phyloP scores from a whole-genome alignment of 2,888 invertebrate species.

The Melitaea athalia region DNA sequence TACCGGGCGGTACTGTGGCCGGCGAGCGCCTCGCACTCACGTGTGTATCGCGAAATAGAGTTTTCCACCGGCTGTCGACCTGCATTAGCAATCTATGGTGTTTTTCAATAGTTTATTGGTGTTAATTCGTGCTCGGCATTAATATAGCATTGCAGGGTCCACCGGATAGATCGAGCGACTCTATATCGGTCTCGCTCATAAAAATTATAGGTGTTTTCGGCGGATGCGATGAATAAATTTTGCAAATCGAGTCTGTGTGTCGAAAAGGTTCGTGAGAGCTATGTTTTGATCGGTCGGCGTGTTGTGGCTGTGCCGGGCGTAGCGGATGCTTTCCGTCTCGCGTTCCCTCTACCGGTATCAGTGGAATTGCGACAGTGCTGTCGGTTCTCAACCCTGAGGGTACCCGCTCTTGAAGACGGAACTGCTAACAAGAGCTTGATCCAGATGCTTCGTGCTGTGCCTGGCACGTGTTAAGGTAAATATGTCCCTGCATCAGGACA shows the following conservation, averaged over 20 bases:
- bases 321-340: slow-evolving; percentile 63
- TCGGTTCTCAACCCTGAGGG: slow-evolving; percentile 41
- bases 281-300: slow-evolving; percentile 77
- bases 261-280: slow-evolving; percentile 76
- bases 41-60: slow-evolving; percentile 64
- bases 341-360: slow-evolving; percentile 57
- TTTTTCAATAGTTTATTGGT: slow-evolving; percentile 70
- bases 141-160: slow-evolving; percentile 58
- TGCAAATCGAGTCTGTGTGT: slow-evolving; percentile 80
- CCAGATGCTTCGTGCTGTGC: slow-evolving; percentile 50
- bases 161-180: slow-evolving; percentile 50
- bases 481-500: slow-evolving; percentile 51
- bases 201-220: slow-evolving; percentile 75
- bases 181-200: slow-evolving; percentile 66
- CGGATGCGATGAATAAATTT: slow-evolving; percentile 83
- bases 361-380: slow-evolving; percentile 60
- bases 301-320: slow-evolving; percentile 74
- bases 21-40: slow-evolving; percentile 86
- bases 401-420: slow-evolving; percentile 45
- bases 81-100: slow-evolving; percentile 68
- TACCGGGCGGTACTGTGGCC: slow-evolving; percentile 81
- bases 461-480: slow-evolving; percentile 72
- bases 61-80: slow-evolving; percentile 71
- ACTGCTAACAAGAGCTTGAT: slow-evolving; percentile 48
- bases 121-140: slow-evolving; percentile 66